These are phyloP conservation scores for Melieria crassipennis DNA, from an alignment of 2,888 invertebrate species.

Conservation along the genomic window DNA sequence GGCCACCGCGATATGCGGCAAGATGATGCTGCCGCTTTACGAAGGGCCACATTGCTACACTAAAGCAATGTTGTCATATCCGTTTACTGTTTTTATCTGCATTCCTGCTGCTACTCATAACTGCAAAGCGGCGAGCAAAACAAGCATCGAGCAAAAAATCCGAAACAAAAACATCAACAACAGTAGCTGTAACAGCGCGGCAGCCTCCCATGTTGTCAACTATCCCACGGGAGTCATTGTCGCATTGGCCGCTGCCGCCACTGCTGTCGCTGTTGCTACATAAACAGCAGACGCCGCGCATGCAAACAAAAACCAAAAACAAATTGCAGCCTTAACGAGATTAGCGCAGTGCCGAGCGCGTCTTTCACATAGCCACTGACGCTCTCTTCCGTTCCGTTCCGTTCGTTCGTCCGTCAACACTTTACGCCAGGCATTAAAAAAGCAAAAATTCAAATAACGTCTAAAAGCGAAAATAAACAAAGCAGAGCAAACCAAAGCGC, in stretches of 20 bases:
- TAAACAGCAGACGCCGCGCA: conserved; percentile 33
- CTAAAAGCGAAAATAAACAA: conserved; percentile 3
- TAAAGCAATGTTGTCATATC: conserved; percentile 38
- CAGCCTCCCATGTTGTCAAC: conserved; percentile 31
- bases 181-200: conserved; percentile 22
- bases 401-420: too few relatives aligned
- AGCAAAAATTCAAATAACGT: too few relatives aligned
- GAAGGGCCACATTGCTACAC: background rate
- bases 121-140: conserved; percentile 6
- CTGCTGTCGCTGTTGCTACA: background rate
- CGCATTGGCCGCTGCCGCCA: conserved; percentile 21
- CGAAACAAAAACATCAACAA: conserved; percentile 16
- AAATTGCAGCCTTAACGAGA: conserved; percentile 37
- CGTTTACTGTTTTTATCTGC: conserved; percentile 37
- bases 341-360: conserved; percentile 34
- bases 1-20: background rate
- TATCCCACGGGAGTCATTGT: conserved; percentile 49
- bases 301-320: conserved; percentile 24
- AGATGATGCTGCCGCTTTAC: background rate
- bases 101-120: conserved; percentile 17
- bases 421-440: too few relatives aligned
- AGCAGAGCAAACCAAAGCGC: background rate
- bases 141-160: background rate
- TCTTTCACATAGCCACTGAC: background rate
- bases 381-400: background rate